Percentiles rank a stretch among this genome's conserved stretches.
Evolutionary conservation across 2,797 vertebrate species (phyloP).

Genomic region (Xerus rutilus): DNA sequence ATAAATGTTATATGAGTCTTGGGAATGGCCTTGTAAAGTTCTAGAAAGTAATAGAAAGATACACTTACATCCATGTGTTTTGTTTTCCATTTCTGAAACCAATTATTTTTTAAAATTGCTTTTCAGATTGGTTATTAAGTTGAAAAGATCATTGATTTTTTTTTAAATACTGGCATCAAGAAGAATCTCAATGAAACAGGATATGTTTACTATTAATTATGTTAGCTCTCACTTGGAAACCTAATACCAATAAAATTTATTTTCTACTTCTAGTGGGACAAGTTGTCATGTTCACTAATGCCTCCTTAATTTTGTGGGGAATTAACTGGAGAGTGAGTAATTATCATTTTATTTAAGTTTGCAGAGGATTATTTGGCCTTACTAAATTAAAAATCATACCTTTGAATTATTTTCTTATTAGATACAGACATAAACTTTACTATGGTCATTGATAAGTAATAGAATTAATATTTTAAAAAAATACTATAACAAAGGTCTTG

Average conservation of each 20-base stretch:
- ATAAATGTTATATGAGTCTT: constrained; percentile 69
- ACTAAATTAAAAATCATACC: constrained; percentile 72
- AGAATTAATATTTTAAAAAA: not conserved
- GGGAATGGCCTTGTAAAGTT: constrained; percentile 53
- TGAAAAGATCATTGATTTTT: constrained; percentile 82
- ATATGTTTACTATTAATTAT: constrained; percentile 80
- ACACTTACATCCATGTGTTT: constrained; percentile 53
- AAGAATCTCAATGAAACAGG: constrained; percentile 71
- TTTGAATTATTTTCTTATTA: constrained; percentile 72
- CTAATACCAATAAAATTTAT: constrained; percentile 78
- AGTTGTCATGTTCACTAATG: constrained; percentile 42
- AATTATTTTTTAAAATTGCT: constrained; percentile 83
- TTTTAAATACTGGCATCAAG: constrained; percentile 64
- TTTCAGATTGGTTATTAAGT: constrained; percentile 81
- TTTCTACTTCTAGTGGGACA: constrained; percentile 60
- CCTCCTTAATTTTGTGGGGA: not conserved
- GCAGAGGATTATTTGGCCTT: constrained; percentile 69
- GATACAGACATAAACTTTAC: not conserved
- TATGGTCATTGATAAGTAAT: not conserved
- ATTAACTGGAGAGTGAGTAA: not conserved
- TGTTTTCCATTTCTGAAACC: constrained; percentile 78
- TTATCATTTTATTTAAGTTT: constrained; percentile 70
- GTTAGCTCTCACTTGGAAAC: constrained; percentile 66
- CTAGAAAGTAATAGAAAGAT: constrained; percentile 62
- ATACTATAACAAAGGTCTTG: not conserved